Base-by-base conservation (phyloP, 2,888 invertebrate species). In the Julus scanicus region DNA sequence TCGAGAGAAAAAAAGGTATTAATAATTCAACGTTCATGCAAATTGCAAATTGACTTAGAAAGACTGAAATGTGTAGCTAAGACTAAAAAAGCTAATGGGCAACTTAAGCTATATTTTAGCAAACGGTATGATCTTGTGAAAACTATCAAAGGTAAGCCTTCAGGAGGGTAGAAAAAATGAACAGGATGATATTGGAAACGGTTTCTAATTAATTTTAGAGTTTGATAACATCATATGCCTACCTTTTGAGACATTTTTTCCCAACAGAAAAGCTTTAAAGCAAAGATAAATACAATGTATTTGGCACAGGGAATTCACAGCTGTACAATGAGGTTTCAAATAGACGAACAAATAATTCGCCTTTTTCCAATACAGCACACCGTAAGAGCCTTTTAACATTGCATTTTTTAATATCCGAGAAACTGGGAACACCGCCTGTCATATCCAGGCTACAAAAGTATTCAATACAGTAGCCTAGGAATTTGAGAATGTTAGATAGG, bases 1-100 rank as follows among this genome's bases (percentile, higher is more conserved):
- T 89, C 90, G 90, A 90, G 89, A 90, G 8, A 49, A 3, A 20
- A 5, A 17, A 86, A 48, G n/a, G 49, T 29, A 88, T 49, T 13
- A 63, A 39, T 85, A 37, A 57, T n/a, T 57, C 5, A 57, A 57
- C 4, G 15, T 5, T 2, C 57, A 57, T 5, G 44, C 44, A 15
- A n/a, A 57, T 57, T 57, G n/a, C 57, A n/a, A 57, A n/a, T 17
- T 57, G n/a, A n/a, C 17, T 57, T 8, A 53, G 4, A 4, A n/a
- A 2, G 57, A n/a, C 0, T n/a, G 57, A 57, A 57, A 57, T 57
- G 57, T 15, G 17, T 5, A n/a, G 57, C 57, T n/a, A 2, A 15
- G 4, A 5, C 57, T 57, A 57, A 57, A 57, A 57, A 4, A n/a
- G 17, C 57, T 57, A 57, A 57, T n/a, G 57, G 53, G n/a, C 4